These are phyloP conservation scores for Lethenteron camtschaticum DNA, from an alignment of 2,113 vertebrate genomes.

Conservation along the genomic window DNA sequence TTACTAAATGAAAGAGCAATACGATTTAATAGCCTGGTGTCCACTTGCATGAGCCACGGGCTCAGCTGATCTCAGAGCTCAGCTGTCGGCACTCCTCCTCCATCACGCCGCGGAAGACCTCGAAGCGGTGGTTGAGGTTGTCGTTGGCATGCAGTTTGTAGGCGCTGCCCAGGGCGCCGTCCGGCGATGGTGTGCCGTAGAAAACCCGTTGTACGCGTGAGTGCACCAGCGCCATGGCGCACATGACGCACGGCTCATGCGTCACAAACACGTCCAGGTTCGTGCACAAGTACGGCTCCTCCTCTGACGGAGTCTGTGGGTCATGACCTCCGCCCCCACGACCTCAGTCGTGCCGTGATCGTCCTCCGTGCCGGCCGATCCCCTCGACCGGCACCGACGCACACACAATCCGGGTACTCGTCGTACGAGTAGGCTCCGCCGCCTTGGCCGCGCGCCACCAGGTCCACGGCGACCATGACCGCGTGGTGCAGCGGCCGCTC, in stretches of 20 bases:
- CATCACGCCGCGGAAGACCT: conserved; percentile 40
- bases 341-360: neutral
- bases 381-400: too few species aligned
- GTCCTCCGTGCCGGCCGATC: too few species aligned
- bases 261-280: conserved; percentile 57
- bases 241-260: conserved; percentile 53
- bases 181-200: conserved; percentile 26
- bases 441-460: conserved; percentile 43
- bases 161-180: conserved; percentile 38
- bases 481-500: conserved; percentile 38
- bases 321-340: neutral
- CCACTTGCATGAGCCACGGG: too few species aligned
- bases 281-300: conserved; percentile 43
- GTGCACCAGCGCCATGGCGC: conserved; percentile 59
- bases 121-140: conserved; percentile 50
- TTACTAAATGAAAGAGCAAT: too few species aligned
- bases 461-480: conserved; percentile 50
- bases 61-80: conserved; percentile 1
- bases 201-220: conserved; percentile 47
- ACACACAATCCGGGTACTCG: conserved; percentile 19
- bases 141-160: conserved; percentile 38
- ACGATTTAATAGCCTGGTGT: too few species aligned
- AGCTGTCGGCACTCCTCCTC: conserved; percentile 26
- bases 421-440: conserved; percentile 26
- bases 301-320: neutral